Base-by-base conservation (phyloP, 2,888 invertebrate species). In the Euspilapteryx auroguttella region DNA sequence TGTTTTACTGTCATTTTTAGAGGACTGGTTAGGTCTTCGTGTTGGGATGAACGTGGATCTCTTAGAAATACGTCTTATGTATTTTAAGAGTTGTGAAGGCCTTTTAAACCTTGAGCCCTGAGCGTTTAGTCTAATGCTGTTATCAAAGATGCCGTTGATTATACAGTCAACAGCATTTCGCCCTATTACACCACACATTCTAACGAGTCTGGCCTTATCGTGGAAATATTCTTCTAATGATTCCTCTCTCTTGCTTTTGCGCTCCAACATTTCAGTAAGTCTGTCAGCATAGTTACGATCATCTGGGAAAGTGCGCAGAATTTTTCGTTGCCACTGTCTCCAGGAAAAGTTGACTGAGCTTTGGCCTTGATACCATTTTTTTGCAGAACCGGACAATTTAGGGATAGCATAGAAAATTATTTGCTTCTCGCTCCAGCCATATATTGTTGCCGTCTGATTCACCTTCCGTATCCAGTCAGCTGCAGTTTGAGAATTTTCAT, bases 91-190 rank as follows among this genome's bases (percentile, higher is more conserved):
- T n/a, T n/a, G n/a, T n/a, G n/a, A n/a, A n/a, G 34, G 34, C 22
- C 31, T 29, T n/a, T 12, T 2, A 15, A 28, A 31, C 5, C 21
- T 24, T 20, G 27, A 27, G 7, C 28, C 33, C 26, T 28, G 31
- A 4, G 30, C 33, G 8, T 24, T 24, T 9, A 25, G 29, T n/a
- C 30, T 15, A 5, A 34, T 3, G 11, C 25, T 25, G 4, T 7
- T 29, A 21, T 34, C 31, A 9, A 9, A 12, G 11, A 34, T 34
- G 2, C 34, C 34, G 10, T 34, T 14, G 12, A 32, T 23, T 10
- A 34, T 9, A 12, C 31, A 34, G 10, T 29, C 34, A 9, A 31
- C 34, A 6, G 31, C 31, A 12, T 31, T 34, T 20, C 22, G 22
- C 2, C 34, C 34, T 1, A 24, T 28, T 10, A 34, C 24, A 14